Evolutionary conservation across 2,888 invertebrate genomes (phyloP).

Genomic region (Athrips mouffetella): DNA sequence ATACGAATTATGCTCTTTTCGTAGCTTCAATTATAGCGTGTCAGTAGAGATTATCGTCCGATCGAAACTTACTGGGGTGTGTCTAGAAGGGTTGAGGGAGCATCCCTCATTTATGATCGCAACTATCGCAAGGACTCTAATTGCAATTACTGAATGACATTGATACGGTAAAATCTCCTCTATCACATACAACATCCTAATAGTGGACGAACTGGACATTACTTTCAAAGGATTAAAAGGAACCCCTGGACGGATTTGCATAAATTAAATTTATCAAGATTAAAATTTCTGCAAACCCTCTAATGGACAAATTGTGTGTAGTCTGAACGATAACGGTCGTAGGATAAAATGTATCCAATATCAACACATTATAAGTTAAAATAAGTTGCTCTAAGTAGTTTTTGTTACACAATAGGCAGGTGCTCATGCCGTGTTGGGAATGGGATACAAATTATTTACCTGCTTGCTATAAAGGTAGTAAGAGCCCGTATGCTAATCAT

Average conservation of each 20-base stretch:
- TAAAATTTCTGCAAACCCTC: conserved; percentile 11
- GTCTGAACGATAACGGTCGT: too few relatives aligned
- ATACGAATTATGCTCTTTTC: conserved; percentile 17
- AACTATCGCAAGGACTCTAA: conserved; percentile 39
- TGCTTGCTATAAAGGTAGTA: background rate
- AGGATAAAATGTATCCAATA: too few relatives aligned
- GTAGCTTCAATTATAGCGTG: conserved; percentile 31
- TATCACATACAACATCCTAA: conserved; percentile 3
- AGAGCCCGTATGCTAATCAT: conserved; percentile 4
- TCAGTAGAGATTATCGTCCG: conserved; percentile 44
- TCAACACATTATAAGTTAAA: too few relatives aligned
- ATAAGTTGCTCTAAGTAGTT: too few relatives aligned
- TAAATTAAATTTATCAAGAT: conserved; percentile 19
- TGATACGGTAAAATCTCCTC: conserved; percentile 18
- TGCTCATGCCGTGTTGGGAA: background rate
- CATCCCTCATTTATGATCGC: conserved; percentile 46
- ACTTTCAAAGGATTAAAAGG: conserved; percentile 1
- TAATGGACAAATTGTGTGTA: background rate
- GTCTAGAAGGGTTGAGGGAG: conserved; percentile 66
- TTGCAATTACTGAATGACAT: conserved; percentile 25
- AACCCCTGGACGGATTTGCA: conserved; percentile 19
- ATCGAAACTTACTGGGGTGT: conserved; percentile 57
- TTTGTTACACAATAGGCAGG: conserved; percentile 4
- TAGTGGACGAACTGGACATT: conserved; percentile 12
- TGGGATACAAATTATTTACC: background rate